A percentile compares a stretch with the other conserved stretches of the same genome.
Conservation (phyloP, 2,888 invertebrate species). For the Brenthis daphne region DNA sequence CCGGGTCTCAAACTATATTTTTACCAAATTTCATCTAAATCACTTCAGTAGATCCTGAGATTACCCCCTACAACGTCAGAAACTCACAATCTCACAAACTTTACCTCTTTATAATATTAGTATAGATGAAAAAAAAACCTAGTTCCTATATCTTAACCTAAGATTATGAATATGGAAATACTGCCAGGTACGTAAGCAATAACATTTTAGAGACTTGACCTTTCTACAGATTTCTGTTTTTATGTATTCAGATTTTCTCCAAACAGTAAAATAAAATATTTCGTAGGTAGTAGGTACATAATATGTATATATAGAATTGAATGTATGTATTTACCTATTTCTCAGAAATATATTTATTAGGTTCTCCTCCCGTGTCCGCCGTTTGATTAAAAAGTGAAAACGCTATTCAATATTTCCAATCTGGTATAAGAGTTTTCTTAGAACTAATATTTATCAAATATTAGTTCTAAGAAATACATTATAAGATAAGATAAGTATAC, state of each 20-base stretch:
- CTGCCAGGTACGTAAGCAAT: constrained; percentile 16
- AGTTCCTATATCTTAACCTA: too few relatives aligned
- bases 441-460: constrained; percentile 2
- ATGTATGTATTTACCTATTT: constrained; percentile 1
- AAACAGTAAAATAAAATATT: constrained; percentile 9
- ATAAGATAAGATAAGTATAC: not conserved
- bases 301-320: not conserved
- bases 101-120: too few relatives aligned
- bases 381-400: not conserved
- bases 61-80: too few relatives aligned
- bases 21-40: too few relatives aligned
- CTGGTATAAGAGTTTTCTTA: constrained; percentile 1
- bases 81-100: too few relatives aligned
- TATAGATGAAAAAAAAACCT: too few relatives aligned
- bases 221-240: constrained; percentile 26
- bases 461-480: not conserved
- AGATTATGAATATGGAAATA: constrained; percentile 2
- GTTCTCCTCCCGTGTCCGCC: not conserved
- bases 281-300: not conserved
- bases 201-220: constrained; percentile 29
- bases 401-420: constrained; percentile 4
- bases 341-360: constrained; percentile 9
- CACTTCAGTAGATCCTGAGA: too few relatives aligned
- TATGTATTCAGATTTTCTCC: constrained; percentile 20
- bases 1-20: too few relatives aligned